Evolutionary conservation across 35 echinoderm and acorn worm species (phyloP), one percentile per base, ranked within the genome.

Genomic region (Chiridota heheva): DNA sequence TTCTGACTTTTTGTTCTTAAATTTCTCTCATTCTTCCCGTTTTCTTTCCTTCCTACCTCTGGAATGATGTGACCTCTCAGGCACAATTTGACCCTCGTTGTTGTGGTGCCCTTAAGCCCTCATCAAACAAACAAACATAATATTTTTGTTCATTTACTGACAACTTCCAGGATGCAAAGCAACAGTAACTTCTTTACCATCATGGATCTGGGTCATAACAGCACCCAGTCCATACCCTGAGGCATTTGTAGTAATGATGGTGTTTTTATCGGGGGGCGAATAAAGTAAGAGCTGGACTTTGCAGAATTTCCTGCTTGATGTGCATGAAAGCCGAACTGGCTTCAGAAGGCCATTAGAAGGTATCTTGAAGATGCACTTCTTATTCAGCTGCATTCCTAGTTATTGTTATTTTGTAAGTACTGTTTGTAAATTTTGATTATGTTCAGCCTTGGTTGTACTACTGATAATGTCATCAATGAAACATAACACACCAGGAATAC

Each of bases 291-390:
- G 15, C 67, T 20, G 75, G 45, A 32, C 77, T 81, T 6, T 27
- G 40, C 3, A 63, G 17, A 71, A 81, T 81, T 31, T 38, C 40
- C 26, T 86, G 44, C 39, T 86, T 72, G 20, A 91, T 42, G 5
- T 0, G 38, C 18, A 40, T 8, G 24, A 86, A 81, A 2, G 82
- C 75, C 18, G 20, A 18, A 39, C 64, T 35, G 46, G 59, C 35
- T 0, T 80, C 74, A 0, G 24, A 8, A 36, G 17, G 30, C 89
- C 89, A 86, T 6, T 47, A 3, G 33, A 80, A 78, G 0, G 39
- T 40, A 18, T 62, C 74, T 59, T 37, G 42, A 91, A 86, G 51
- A 82, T 37, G 63, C 90, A 93, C 43, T 93, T 93, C 22, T 43
- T 1, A 74, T 92, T 87, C 18, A 87, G 63, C 22, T 37, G 55